Evolutionary conservation across 2,888 invertebrate species (phyloP).

Genomic region (Epinotia nisella): DNA sequence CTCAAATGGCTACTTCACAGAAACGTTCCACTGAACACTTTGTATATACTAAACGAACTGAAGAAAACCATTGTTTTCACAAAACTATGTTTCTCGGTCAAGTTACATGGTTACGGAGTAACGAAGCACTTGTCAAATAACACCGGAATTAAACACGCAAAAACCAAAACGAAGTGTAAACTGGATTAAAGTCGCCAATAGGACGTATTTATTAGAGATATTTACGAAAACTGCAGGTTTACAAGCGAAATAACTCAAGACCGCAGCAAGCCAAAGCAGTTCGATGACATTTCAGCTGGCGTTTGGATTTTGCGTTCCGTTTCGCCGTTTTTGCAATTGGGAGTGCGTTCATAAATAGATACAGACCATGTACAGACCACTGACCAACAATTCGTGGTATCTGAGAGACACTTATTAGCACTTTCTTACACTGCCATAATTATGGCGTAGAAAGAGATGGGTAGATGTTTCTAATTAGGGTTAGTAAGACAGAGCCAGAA

Average conservation of each 20-base stretch:
- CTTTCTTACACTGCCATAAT: no score
- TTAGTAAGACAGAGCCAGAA: no score
- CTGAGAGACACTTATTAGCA: no score
- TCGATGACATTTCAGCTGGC: slow-evolving; percentile 38
- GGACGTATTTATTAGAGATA: slow-evolving; percentile 12
- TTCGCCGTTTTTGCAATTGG: neutral
- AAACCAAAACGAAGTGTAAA: neutral
- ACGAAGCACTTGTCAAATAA: neutral
- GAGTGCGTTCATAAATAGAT: no score
- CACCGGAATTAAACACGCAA: neutral
- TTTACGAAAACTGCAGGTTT: slow-evolving; percentile 8
- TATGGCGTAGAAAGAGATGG: no score
- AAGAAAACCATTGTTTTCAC: slow-evolving; percentile 42
- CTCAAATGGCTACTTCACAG: slow-evolving; percentile 1
- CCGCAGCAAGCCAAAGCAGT: slow-evolving; percentile 10
- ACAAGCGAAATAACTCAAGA: slow-evolving; percentile 22
- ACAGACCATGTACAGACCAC: no score
- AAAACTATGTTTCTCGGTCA: neutral
- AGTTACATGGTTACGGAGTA: slow-evolving; percentile 36
- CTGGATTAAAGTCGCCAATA: neutral
- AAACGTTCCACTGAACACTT: slow-evolving; percentile 27
- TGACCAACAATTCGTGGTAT: neutral
- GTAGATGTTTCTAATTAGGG: no score
- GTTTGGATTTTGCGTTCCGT: neutral
- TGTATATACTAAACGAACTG: slow-evolving; percentile 22